Conservation (phyloP, 2,888 invertebrate species). For the Mesorhabditis sp. region DNA sequence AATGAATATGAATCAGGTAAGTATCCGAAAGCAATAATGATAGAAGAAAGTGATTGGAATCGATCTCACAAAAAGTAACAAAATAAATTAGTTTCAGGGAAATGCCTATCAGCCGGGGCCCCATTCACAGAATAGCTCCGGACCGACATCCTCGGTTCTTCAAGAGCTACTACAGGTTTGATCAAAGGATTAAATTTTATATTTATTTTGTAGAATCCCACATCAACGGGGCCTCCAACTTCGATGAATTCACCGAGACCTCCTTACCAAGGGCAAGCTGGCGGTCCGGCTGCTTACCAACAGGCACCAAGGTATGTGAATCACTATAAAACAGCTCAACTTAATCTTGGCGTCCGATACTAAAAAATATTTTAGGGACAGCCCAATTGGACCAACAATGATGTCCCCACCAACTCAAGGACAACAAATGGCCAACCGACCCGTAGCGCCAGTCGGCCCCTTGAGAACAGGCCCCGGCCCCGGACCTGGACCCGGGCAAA, state of each 20-base stretch:
- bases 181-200: not conserved
- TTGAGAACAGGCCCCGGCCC: too few species aligned
- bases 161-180: not conserved
- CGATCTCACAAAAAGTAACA: not conserved
- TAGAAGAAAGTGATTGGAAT: not conserved
- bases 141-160: not conserved
- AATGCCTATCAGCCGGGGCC: not conserved
- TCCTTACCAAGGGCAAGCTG: not conserved
- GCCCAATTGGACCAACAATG: not conserved
- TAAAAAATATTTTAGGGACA: not conserved
- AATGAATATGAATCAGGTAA: not conserved
- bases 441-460: too few species aligned
- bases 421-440: not conserved
- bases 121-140: conserved; percentile 1
- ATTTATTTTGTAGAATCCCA: not conserved
- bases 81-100: not conserved
- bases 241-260: not conserved
- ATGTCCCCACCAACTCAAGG: conserved; percentile 1
- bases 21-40: too few species aligned
- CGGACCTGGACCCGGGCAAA: too few species aligned
- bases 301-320: not conserved
- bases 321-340: not conserved
- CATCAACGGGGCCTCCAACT: not conserved
- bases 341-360: not conserved
- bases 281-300: not conserved